Evolutionary conservation across 1,140 invertebrate genomes (phyloP), one percentile per base, ranked within the genome.

Genomic region (Tenebrio molitor): DNA sequence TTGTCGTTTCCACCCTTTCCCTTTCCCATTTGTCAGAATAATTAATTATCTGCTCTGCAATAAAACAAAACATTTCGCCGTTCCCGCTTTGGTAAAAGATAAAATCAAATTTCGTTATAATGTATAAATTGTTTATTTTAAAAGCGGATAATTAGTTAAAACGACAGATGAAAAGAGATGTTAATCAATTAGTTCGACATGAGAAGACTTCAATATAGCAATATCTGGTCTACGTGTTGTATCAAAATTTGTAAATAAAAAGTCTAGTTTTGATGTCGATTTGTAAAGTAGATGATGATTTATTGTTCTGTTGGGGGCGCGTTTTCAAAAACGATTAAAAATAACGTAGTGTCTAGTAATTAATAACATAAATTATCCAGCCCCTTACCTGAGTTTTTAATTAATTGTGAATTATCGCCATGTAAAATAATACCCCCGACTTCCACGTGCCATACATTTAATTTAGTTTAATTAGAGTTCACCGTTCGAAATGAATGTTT

Each of bases 231-330:
- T 65, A 16, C 63, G 63, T 65, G 63, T 65, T 58, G 23, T 50
- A 50, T 19, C 17, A 58, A 58, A 58, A 58, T 29, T 58, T 58
- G 50, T 58, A 58, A 58, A 58, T 58, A 58, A 58, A 58, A 58
- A 39, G 10, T 65, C 34, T 65, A 65, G 36, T 71, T 58, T 71
- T 64, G 53, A 44, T 71, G 69, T 71, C 69, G 58, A 71, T 64
- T 58, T 65, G 69, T 71, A 64, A 64, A 71, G 50, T 71, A 71
- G 69, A 71, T 63, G 69, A 71, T 63, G 67, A 69, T 69, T 58
- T 29, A 58, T 58, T 6, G 25, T 29, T 39, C 36, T 12, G 23
- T 58, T 58, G 14, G 50, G 50, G 50, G 50, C 50, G 50, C 50
- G 50, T 58, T 58, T 58, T 25, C 8, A 50, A 29, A 58, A 58